Base-by-base conservation (phyloP, 2,113 vertebrate genomes). In the Colinus virginianus region DNA sequence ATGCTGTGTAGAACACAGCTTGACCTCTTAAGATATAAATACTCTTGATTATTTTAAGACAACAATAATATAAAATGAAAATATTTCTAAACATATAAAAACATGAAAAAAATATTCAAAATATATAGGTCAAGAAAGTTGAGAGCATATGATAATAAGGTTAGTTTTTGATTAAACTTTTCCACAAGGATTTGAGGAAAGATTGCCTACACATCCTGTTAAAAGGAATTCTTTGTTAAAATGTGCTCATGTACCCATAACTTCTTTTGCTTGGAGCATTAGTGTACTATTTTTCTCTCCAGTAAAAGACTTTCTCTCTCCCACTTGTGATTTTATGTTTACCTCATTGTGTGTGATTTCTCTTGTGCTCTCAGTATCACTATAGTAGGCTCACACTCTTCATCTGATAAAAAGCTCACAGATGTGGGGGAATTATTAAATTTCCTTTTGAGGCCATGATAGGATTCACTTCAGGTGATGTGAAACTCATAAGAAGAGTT, bases 1-100 rank as follows among this genome's bases (percentile, higher is more conserved):
- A 58, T 75, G 68, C 34, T 43, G 62, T 96, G 96, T 90, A 83
- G 46, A 94, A 38, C 36, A 87, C 84, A 61, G 32, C 74, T 85
- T 95, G 90, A 91, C 66, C 46, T 94, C 84, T 90, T 68, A 71
- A 23, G 38, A 49, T 4, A 26, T 45, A 93, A 72, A 42, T 32
- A 90, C 32, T 49, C 45, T 58, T 71, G 61, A 81, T 56, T 61
- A 59, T 93, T 94, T 72, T 86, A 59, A 61, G 38, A n/a, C 13
- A 90, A 74, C 11, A 68, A 40, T 49, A 81, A 75, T 38, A 72
- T 14, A 64, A 96, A 91, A 78, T 13, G 7, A 70, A 95, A 36
- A 30, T 71, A 72, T 53, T 97, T 91, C 84, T 7, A 79, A 70
- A 70, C 58, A 11, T 53, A 28, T 74, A 58, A 75, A 83, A 45